Base-by-base conservation (phyloP, 2,888 invertebrate species). In the Xanthostigma xanthostigma region DNA sequence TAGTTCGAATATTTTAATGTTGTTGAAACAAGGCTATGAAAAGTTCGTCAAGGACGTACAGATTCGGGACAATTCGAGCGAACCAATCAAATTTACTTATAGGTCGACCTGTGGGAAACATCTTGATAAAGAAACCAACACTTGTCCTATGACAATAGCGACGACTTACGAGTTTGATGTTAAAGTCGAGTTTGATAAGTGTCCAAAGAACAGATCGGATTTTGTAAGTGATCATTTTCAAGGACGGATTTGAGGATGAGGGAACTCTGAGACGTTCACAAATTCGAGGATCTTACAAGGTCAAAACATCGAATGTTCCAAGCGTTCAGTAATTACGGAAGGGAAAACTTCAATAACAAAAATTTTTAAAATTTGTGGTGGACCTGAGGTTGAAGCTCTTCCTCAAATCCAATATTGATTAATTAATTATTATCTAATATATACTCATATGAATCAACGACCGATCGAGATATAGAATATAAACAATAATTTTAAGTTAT, bases 1-100 rank as follows among this genome's bases (percentile, higher is more conserved):
- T 68, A 91, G 92, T 36, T 81, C 83, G 0, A 94, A 94, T 63
- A 85, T 95, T 49, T 73, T 94, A 46, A 78, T 87, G 52, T 72
- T 94, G 45, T 83, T 95, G 42, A 78, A 80, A 57, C 78, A 78
- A 53, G 88, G 90, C 55, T 91, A 90, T 60, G 76, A 82, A 68
- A 78, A 80, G 56, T 81, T 86, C 53, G 79, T 82, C 1, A 71
- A 75, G 27, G 72, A 66, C 67, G 81, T 75, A 53, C 79, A 66
- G 63, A 78, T 79, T 68, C 77, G 66, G 38, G 76, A 84, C 51
- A 75, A 81, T 49, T 71, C 72, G 13, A 70, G 71, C 5, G 75
- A 78, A 1, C 73, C 75, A 38, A 68, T 87, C 11, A 74, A 76
- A 54, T 65, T 89, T 43, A 74, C 75, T 51, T 89, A 88, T 62